Conservation (phyloP, 92 coral and sea anemone species). For the Epizoanthus ramosus region DNA sequence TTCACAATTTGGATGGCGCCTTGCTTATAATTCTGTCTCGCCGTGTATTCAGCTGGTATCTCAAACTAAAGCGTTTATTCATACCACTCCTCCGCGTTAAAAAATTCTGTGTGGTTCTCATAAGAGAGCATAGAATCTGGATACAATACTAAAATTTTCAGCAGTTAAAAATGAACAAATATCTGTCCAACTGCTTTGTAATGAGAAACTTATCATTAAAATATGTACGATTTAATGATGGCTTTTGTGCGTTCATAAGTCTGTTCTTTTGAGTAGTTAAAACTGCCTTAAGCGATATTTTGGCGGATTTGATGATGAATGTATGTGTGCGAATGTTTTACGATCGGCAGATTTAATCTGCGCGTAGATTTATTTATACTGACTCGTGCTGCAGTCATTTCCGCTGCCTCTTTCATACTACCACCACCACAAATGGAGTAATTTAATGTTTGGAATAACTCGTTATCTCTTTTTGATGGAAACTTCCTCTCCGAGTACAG, state of each 20-base stretch:
- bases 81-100: slow-evolving; percentile 1
- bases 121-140: not conserved
- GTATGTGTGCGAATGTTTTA: not conserved
- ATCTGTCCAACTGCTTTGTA: slow-evolving; percentile 5
- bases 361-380: not conserved
- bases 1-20: slow-evolving; percentile 34
- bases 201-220: slow-evolving; percentile 21
- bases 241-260: too few relatives aligned
- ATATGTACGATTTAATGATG: not conserved
- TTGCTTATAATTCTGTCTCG: slow-evolving; percentile 27
- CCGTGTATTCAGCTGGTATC: slow-evolving; percentile 38
- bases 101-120: slow-evolving; percentile 18
- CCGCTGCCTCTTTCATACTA: not conserved
- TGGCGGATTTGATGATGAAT: not conserved
- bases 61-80: not conserved
- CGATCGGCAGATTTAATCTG: not conserved
- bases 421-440: not conserved
- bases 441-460: not conserved
- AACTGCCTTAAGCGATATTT: not conserved
- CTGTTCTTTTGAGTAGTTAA: not conserved
- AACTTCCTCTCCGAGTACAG: not conserved
- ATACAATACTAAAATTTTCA: not conserved
- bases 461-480: not conserved
- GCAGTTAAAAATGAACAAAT: slow-evolving; percentile 19
- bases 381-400: not conserved